phyloP scores from a whole-genome alignment of 2,797 vertebrate genomes.

The Leptodactylus fallax region DNA sequence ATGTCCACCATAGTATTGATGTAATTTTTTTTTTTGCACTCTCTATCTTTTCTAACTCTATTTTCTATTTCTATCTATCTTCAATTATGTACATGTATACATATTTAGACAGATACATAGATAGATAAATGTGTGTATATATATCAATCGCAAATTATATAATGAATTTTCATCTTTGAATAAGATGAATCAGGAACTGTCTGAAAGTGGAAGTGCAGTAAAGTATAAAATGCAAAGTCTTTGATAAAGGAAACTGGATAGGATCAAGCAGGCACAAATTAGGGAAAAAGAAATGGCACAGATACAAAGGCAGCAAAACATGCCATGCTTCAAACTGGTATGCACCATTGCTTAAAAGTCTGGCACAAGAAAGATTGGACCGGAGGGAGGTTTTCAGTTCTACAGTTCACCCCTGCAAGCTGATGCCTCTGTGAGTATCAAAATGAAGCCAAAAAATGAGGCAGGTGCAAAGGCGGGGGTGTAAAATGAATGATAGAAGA shows the following conservation, averaged over 20 bases:
- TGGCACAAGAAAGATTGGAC: conserved; percentile 77
- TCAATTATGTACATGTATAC: neutral
- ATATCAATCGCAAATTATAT: neutral
- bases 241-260: conserved; percentile 7
- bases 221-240: neutral
- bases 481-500: conserved; percentile 62
- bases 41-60: too few relatives aligned
- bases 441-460: conserved; percentile 80
- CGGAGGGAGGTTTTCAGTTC: conserved; percentile 77
- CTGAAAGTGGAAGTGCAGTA: neutral
- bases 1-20: too few relatives aligned
- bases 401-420: conserved; percentile 77
- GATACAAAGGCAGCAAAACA: conserved; percentile 64
- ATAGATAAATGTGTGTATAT: neutral
- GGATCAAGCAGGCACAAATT: conserved; percentile 18
- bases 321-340: conserved; percentile 73
- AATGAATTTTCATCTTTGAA: neutral
- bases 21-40: too few relatives aligned
- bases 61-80: too few relatives aligned
- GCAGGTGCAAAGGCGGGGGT: conserved; percentile 79
- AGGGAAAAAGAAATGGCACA: conserved; percentile 19
- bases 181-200: neutral
- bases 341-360: conserved; percentile 77
- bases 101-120: neutral
- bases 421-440: conserved; percentile 78